Evolutionary conservation across 2,113 vertebrate species (phyloP).

Genomic region (Hirundichthys speculiger): DNA sequence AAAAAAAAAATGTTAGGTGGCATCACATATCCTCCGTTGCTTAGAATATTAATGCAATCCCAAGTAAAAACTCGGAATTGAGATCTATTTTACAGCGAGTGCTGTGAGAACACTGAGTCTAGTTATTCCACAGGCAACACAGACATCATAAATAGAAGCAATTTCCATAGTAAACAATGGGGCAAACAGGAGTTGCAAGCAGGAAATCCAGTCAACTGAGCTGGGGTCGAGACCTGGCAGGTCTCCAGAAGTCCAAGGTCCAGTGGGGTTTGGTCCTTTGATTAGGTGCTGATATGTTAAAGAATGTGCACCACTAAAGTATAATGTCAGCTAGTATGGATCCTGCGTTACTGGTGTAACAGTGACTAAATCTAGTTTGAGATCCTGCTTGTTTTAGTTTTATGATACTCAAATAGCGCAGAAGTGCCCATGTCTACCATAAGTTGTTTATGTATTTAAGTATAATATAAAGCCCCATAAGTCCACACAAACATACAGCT

Average conservation of each 20-base stretch:
- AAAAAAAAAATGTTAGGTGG: background rate
- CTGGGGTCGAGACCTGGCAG: background rate
- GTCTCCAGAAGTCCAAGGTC: conserved; percentile 7
- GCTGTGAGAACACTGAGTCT: no score
- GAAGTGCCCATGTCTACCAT: no score
- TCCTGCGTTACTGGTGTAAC: conserved; percentile 6
- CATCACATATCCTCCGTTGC: background rate
- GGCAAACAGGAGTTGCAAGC: background rate
- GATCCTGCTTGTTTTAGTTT: no score
- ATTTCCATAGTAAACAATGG: background rate
- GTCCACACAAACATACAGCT: no score
- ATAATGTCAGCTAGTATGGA: background rate
- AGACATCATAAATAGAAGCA: background rate
- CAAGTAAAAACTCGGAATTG: background rate
- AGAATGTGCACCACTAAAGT: conserved; percentile 5
- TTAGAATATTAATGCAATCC: background rate
- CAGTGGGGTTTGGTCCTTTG: background rate
- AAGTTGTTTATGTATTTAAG: no score
- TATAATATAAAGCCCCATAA: no score
- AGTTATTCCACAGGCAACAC: background rate
- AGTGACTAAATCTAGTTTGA: no score
- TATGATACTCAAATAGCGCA: no score
- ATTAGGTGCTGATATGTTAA: conserved; percentile 9
- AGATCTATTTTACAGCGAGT: background rate
- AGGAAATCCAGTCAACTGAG: conserved; percentile 1